Percentiles rank a stretch among this genome's conserved stretches.
Evolutionary conservation across 2,888 invertebrate species (phyloP).

Genomic region (Litoditis marina): DNA sequence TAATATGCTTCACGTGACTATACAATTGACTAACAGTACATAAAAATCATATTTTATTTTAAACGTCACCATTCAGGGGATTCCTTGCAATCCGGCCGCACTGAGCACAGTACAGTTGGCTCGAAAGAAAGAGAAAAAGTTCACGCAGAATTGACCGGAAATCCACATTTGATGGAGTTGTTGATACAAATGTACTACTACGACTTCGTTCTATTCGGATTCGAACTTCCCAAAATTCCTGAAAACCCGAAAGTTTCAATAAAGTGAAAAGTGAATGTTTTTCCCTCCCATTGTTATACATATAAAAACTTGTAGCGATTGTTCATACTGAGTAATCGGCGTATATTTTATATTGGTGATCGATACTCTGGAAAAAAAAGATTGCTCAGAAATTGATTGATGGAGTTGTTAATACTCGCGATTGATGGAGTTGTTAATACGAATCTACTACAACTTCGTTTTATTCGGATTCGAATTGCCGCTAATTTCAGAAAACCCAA

Average conservation of each 20-base stretch:
- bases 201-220: conserved; percentile 45
- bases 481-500: background rate
- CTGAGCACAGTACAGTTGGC: conserved; percentile 33
- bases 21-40: too few relatives aligned
- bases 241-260: background rate
- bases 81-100: conserved; percentile 17
- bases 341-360: too few relatives aligned
- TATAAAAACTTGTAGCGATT: too few relatives aligned
- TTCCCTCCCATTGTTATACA: too few relatives aligned
- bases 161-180: conserved; percentile 51
- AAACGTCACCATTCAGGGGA: too few relatives aligned
- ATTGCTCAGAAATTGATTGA: too few relatives aligned
- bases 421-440: conserved; percentile 50
- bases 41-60: too few relatives aligned
- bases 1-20: too few relatives aligned
- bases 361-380: too few relatives aligned
- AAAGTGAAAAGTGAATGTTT: too few relatives aligned
- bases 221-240: conserved; percentile 10
- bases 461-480: conserved; percentile 26
- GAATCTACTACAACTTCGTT: conserved; percentile 53
- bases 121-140: conserved; percentile 1
- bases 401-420: too few relatives aligned
- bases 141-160: background rate
- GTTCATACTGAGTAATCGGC: too few relatives aligned
- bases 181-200: conserved; percentile 54